Conservation (phyloP, 1,140 invertebrate species). For the Heliconius hewitsoni region DNA sequence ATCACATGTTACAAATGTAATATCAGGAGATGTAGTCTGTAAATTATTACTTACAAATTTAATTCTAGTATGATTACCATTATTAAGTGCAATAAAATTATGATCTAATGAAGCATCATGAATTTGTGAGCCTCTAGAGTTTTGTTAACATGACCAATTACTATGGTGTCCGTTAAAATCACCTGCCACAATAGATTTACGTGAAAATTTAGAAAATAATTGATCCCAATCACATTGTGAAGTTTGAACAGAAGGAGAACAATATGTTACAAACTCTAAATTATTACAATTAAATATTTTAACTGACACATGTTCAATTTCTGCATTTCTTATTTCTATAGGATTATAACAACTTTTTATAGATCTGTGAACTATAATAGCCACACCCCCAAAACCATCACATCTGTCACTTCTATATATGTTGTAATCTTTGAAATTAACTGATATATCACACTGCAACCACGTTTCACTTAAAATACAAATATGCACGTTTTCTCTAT, state of each 20-base stretch:
- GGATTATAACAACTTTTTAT: constrained; percentile 18
- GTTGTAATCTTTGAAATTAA: constrained; percentile 32
- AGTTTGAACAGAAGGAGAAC: constrained; percentile 24
- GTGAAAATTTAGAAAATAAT: constrained; percentile 24
- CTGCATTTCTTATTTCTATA: constrained; percentile 13
- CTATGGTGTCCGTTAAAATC: constrained; percentile 38
- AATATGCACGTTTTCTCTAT: constrained; percentile 38
- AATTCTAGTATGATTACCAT: constrained; percentile 30
- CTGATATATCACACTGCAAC: constrained; percentile 8
- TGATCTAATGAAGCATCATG: constrained; percentile 17
- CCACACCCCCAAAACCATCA: constrained; percentile 34
- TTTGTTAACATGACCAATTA: constrained; percentile 28
- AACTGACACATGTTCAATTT: constrained; percentile 23
- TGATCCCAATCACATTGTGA: constrained; percentile 27
- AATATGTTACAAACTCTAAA: constrained; percentile 28
- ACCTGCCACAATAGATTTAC: constrained; percentile 25
- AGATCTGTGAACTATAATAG: constrained; percentile 33
- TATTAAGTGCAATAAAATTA: constrained; percentile 27
- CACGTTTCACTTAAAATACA: constrained; percentile 36
- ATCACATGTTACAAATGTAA: constrained; percentile 36
- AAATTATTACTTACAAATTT: constrained; percentile 30
- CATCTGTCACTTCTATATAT: constrained; percentile 30
- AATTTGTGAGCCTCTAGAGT: constrained; percentile 26
- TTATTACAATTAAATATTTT: background rate
- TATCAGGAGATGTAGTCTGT: constrained; percentile 39